Evolutionary conservation across 2,888 invertebrate species (phyloP).

Genomic region (Brachycybe producta): DNA sequence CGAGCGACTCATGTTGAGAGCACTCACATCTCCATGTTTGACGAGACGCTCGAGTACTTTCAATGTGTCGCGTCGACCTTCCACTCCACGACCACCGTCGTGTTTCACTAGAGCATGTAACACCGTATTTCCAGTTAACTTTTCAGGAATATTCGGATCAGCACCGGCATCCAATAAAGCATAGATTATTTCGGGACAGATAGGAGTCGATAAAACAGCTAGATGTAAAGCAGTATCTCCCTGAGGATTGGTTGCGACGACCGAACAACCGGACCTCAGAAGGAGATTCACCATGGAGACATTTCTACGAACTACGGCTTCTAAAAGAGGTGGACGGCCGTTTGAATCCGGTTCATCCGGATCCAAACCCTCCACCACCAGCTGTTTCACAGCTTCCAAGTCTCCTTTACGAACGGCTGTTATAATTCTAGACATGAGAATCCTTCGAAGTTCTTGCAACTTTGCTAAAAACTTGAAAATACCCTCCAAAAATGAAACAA

Average conservation of each 20-base stretch:
- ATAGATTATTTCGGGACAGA: conserved; percentile 17
- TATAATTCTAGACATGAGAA: too few species aligned
- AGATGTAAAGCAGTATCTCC: conserved; percentile 23
- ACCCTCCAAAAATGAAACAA: too few species aligned
- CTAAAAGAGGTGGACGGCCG: conserved; percentile 20
- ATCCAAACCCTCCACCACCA: conserved; percentile 18
- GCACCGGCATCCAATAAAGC: conserved; percentile 20
- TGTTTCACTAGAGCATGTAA: conserved; percentile 20
- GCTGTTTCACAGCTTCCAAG: conserved; percentile 13
- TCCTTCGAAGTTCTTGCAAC: too few species aligned
- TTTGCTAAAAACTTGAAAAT: too few species aligned
- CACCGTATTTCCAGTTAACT: conserved; percentile 20
- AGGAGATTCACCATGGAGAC: conserved; percentile 17
- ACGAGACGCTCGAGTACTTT: conserved; percentile 13
- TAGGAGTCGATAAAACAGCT: conserved; percentile 19
- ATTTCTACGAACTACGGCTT: conserved; percentile 20
- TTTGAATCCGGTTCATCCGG: conserved; percentile 22
- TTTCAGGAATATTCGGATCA: conserved; percentile 20
- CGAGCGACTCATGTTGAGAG: conserved; percentile 16
- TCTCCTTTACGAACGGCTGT: conserved; percentile 20
- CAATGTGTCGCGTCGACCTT: conserved; percentile 12
- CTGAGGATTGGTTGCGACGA: conserved; percentile 20
- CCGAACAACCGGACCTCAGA: conserved; percentile 16
- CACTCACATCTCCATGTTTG: conserved; percentile 17
- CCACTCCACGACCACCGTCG: conserved; percentile 13